A percentile compares a stretch with the other conserved stretches of the same genome.
Conservation (phyloP, 2,888 invertebrate genomes). For the Pristionchus exspectatus region DNA sequence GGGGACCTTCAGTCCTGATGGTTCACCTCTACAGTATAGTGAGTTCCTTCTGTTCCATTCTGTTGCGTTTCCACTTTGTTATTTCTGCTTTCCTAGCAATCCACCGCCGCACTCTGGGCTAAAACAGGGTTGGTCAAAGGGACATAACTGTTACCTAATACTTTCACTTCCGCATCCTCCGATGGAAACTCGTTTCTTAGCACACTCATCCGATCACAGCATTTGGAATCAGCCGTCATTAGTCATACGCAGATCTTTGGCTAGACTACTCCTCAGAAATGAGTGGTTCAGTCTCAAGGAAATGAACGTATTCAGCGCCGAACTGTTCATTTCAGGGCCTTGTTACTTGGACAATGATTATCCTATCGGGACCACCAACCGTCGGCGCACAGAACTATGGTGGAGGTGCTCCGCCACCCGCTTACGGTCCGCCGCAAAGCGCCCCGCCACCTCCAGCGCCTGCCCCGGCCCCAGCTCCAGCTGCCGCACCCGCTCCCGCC, state of each 20-base stretch:
- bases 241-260: background rate
- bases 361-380: background rate
- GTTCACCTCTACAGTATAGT: background rate
- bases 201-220: background rate
- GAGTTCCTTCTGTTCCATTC: background rate
- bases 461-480: background rate
- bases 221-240: background rate
- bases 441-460: background rate
- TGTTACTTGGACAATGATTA: background rate
- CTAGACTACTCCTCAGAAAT: too few relatives aligned
- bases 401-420: background rate
- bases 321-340: background rate
- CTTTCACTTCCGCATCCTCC: background rate
- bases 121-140: conserved; percentile 18
- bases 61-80: background rate
- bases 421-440: background rate
- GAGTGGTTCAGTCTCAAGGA: too few relatives aligned
- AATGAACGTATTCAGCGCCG: background rate
- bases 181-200: background rate
- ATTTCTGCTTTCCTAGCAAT: background rate
- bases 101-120: background rate
- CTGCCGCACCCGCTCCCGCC: background rate
- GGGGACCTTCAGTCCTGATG: conserved; percentile 4
- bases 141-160: conserved; percentile 24
- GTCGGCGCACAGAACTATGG: background rate